phyloP scores from a whole-genome alignment of 2,888 invertebrate species.

The Nycteola revayana region DNA sequence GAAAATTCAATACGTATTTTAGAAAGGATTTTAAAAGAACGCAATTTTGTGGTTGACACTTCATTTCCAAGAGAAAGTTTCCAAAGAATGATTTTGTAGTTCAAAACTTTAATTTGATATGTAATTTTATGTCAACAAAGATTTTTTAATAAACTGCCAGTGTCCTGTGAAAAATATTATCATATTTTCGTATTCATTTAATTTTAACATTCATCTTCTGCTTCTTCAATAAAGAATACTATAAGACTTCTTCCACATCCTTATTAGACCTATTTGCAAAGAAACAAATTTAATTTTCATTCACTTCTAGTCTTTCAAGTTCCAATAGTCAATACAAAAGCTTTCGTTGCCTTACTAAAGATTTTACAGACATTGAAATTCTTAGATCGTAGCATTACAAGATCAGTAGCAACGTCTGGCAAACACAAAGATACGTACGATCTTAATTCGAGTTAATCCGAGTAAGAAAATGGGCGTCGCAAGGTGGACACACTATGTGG shows the following conservation, averaged over 20 bases:
- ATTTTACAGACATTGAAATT: slow-evolving; percentile 35
- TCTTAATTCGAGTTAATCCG: slow-evolving; percentile 75
- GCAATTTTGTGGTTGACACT: slow-evolving; percentile 10
- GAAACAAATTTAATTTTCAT: no score
- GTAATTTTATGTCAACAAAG: no score
- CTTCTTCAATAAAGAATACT: no score
- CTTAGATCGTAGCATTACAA: slow-evolving; percentile 32
- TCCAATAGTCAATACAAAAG: neutral
- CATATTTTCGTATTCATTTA: no score
- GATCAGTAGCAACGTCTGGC: slow-evolving; percentile 53
- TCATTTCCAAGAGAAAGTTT: slow-evolving; percentile 1
- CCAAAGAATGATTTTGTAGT: no score
- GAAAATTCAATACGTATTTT: slow-evolving; percentile 18
- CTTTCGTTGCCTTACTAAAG: slow-evolving; percentile 1
- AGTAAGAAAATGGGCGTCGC: slow-evolving; percentile 63
- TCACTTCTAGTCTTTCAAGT: no score
- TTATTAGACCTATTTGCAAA: no score
- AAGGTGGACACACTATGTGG: slow-evolving; percentile 63
- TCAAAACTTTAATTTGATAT: no score
- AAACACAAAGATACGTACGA: slow-evolving; percentile 65
- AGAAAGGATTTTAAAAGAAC: slow-evolving; percentile 13
- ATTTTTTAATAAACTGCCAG: no score
- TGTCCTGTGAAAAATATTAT: no score
- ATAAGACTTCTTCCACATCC: no score
- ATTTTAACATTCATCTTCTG: no score